These are phyloP conservation scores for Temnothorax unifasciatus DNA, from an alignment of 2,888 invertebrate genomes.

Conservation along the genomic window DNA sequence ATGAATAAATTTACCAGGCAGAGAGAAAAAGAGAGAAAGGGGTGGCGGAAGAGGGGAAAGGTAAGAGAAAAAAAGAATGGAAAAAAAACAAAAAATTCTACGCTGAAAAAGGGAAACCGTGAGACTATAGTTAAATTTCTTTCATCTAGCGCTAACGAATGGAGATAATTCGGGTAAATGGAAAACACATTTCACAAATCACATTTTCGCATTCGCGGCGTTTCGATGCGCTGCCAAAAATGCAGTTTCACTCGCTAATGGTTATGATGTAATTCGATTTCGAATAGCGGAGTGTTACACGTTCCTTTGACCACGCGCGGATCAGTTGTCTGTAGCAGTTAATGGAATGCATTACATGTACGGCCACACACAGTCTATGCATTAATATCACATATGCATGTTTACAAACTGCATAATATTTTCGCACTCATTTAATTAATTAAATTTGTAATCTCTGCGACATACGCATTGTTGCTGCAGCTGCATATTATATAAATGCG, in stretches of 20 bases:
- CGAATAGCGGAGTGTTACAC: not conserved
- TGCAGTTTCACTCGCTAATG: conserved; percentile 21
- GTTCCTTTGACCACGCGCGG: conserved; percentile 29
- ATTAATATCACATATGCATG: not conserved
- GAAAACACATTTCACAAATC: conserved; percentile 54
- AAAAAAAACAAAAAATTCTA: not conserved
- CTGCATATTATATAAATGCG: not conserved
- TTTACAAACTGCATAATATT: conserved; percentile 21
- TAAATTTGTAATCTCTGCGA: not conserved
- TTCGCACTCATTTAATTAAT: conserved; percentile 27
- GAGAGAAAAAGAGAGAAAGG: not conserved
- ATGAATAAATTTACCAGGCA: conserved; percentile 6
- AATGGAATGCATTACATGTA: conserved; percentile 31
- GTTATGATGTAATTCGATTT: conserved; percentile 46
- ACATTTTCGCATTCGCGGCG: not conserved
- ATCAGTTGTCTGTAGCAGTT: conserved; percentile 21
- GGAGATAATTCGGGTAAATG: conserved; percentile 53
- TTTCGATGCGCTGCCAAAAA: conserved; percentile 38
- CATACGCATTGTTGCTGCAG: not conserved
- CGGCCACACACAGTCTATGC: not conserved
- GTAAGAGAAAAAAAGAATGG: not conserved
- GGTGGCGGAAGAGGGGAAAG: not conserved
- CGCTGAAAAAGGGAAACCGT: not conserved
- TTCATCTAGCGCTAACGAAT: conserved; percentile 15
- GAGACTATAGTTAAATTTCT: conserved; percentile 42